Evolutionary conservation across 2,888 invertebrate species (phyloP).

Genomic region (Dione vanillae): DNA sequence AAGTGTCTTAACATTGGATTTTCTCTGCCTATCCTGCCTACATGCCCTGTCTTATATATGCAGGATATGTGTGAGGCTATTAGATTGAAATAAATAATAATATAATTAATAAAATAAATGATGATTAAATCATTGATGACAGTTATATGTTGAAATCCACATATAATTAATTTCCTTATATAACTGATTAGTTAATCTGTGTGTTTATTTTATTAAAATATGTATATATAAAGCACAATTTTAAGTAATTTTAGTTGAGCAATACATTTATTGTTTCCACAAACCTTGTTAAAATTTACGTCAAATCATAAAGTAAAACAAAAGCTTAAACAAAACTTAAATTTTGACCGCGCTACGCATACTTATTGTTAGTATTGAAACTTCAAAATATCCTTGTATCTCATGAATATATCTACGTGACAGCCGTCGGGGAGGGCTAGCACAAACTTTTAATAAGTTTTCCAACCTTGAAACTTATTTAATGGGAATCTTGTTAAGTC

Average conservation of each 20-base stretch:
- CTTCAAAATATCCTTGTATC: constrained; percentile 7
- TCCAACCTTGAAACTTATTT: constrained; percentile 44
- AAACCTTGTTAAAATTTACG: background rate
- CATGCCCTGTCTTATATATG: too few species aligned
- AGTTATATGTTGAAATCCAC: too few species aligned
- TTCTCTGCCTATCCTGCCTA: too few species aligned
- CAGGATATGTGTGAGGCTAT: too few species aligned
- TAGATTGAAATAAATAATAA: too few species aligned
- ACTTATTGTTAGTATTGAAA: constrained; percentile 17
- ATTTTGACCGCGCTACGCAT: constrained; percentile 18
- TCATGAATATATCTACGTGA: constrained; percentile 38
- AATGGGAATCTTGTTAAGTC: constrained; percentile 41
- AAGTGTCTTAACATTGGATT: too few species aligned
- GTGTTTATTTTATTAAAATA: too few species aligned
- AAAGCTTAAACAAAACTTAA: constrained; percentile 6
- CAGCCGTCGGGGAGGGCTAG: constrained; percentile 32
- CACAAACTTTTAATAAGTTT: constrained; percentile 47
- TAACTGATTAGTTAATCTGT: too few species aligned
- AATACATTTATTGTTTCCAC: background rate
- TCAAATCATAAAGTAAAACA: background rate
- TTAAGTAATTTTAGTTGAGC: background rate
- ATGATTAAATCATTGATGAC: too few species aligned
- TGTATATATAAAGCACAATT: too few species aligned
- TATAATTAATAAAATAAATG: too few species aligned
- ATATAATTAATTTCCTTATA: too few species aligned